These are phyloP conservation scores for Imbricaverruca yamaguchii DNA, from an alignment of 2,888 invertebrate species.

Conservation along the genomic window DNA sequence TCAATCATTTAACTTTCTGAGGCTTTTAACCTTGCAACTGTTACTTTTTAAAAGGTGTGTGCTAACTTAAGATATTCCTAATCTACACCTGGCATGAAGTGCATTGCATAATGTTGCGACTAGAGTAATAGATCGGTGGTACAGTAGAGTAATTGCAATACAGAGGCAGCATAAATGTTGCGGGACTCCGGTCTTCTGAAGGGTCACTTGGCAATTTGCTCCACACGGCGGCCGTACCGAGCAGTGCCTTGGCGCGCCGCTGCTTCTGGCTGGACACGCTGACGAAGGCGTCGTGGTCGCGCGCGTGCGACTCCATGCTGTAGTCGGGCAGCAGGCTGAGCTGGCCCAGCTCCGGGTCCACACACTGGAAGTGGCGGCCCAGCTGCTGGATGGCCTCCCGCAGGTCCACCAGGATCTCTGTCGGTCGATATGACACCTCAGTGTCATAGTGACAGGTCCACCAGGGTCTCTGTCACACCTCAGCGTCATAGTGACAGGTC, in stretches of 20 bases:
- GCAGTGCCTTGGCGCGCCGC: conserved; percentile 31
- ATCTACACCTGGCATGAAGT: too few species aligned
- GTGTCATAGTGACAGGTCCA: not conserved
- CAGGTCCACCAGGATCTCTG: conserved; percentile 91
- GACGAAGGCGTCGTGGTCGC: conserved; percentile 26
- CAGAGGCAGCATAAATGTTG: too few species aligned
- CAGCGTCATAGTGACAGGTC: too few species aligned
- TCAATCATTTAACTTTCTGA: too few species aligned
- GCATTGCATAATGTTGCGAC: too few species aligned
- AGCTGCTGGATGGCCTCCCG: conserved; percentile 90
- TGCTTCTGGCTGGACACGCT: conserved; percentile 27
- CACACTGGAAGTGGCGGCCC: conserved; percentile 86
- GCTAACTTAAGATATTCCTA: too few species aligned
- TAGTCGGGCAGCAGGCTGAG: conserved; percentile 54
- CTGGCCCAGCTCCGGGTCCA: conserved; percentile 75
- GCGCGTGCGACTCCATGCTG: conserved; percentile 47
- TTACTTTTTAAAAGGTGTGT: too few species aligned
- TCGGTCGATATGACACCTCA: conserved; percentile 28
- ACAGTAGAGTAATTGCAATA: too few species aligned
- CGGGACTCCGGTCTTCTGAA: too few species aligned
- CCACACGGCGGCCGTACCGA: conserved; percentile 25
- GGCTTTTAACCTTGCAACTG: too few species aligned
- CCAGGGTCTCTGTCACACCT: not conserved
- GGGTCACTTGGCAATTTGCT: too few species aligned
- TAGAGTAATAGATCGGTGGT: too few species aligned